A percentile compares a stretch with the other conserved stretches of the same genome.
phyloP scores from a whole-genome alignment of 1,140 invertebrate genomes.

The Galendromus occidentalis region DNA sequence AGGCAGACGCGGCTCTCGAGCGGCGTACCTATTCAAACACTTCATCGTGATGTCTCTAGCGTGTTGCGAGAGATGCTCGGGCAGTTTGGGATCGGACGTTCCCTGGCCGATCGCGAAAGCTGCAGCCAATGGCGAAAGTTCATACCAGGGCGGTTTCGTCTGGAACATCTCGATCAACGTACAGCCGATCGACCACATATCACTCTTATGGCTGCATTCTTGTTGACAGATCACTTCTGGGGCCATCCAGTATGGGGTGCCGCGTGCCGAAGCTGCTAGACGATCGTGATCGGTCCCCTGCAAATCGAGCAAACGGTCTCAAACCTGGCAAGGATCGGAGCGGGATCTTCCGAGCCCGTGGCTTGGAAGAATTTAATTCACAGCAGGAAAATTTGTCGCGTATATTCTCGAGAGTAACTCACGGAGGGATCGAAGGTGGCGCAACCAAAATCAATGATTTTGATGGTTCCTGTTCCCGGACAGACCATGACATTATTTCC shows the following conservation, averaged over 20 bases:
- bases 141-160: constrained; percentile 13
- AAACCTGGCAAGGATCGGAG: too few relatives aligned
- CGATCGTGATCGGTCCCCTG: constrained; percentile 8
- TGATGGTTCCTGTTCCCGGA: constrained; percentile 8
- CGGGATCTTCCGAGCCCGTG: too few relatives aligned
- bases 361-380: too few relatives aligned
- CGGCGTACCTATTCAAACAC: background rate
- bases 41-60: constrained; percentile 8
- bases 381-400: too few relatives aligned
- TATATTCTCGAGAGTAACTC: too few relatives aligned
- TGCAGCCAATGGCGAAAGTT: constrained; percentile 12
- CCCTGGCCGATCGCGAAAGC: constrained; percentile 13
- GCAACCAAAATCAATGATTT: constrained; percentile 14
- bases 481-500: constrained; percentile 12
- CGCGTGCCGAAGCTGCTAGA: constrained; percentile 25
- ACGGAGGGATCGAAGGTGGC: constrained; percentile 7
- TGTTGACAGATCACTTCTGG: constrained; percentile 90
- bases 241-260: constrained; percentile 99
- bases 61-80: constrained; percentile 1
- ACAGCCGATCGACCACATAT: constrained; percentile 13
- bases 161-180: constrained; percentile 13
- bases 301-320: background rate
- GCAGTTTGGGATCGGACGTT: constrained; percentile 3
- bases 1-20: too few relatives aligned
- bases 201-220: constrained; percentile 9